Base-by-base conservation (phyloP, 2,113 vertebrate genomes). In the Coreoperca whiteheadi region DNA sequence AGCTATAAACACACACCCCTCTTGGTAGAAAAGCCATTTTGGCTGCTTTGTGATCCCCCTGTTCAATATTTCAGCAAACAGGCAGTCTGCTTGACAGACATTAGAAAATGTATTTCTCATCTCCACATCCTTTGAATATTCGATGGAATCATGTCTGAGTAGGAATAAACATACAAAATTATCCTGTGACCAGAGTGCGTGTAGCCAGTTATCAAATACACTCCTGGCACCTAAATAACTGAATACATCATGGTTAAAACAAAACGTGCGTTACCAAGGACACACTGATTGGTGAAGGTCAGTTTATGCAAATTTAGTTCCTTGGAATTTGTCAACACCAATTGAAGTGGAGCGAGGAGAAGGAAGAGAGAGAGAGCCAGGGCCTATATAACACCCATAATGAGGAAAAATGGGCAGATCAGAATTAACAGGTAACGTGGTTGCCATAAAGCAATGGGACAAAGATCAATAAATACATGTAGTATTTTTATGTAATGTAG, bases 231-330 rank as follows among this genome's bases (percentile, higher is more conserved):
- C 39, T 84, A 84, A 86, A 86, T 74, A 64, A 74, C 50, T 32
- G 51, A 86, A 86, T 82, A 66, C 68, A 78, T 83, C 65, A 77
- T 84, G 87, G 74, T 85, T 89, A 83, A 87, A 89, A 89, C 78
- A 91, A 87, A 74, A 83, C 73, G 43, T 73, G 79, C 39, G 9
- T 87, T 86, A 83, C 85, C 90, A 92, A 92, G 93, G 90, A 91
- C 93, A 84, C 77, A 5, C 79, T 80, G 86, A 89, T 86, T 86
- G 86, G 84, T 25, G 74, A 91, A 93, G 92, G 91, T 89, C 63
- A 87, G 50, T 12, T 4, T 85, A 90, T 90, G 90, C 80, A 79
- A 93, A 93, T 93, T 23, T n/a, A 15, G 21, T 77, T 84, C 41
- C 68, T 85, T 84, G 50, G 66, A 89, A 87, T 90, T 87, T 90